A percentile compares a stretch with the other conserved stretches of the same genome.
phyloP scores from a whole-genome alignment of 1,140 invertebrate genomes.

The Drosophila nikananu region DNA sequence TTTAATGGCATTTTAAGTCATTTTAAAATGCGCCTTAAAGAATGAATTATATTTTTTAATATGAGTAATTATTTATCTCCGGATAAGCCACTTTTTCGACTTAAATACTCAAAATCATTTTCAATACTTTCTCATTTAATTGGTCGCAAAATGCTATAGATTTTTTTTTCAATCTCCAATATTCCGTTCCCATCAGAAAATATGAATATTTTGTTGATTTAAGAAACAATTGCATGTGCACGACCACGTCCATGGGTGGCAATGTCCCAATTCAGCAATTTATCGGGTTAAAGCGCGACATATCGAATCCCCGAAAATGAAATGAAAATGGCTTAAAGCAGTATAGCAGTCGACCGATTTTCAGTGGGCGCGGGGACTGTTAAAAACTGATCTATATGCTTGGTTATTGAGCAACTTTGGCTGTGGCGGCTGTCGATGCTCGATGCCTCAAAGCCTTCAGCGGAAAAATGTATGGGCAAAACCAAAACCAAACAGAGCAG shows the following conservation, averaged over 20 bases:
- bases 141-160: not conserved
- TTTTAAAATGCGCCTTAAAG: not conserved
- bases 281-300: conserved; percentile 33
- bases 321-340: conserved; percentile 25
- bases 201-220: conserved; percentile 8
- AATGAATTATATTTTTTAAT: not conserved
- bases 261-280: conserved; percentile 28
- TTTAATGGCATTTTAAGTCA: not conserved
- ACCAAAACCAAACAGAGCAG: conserved; percentile 25
- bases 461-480: conserved; percentile 59
- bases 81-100: rapidly evolving
- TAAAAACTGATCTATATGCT: conserved; percentile 75
- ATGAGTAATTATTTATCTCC: not conserved
- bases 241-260: not conserved
- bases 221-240: conserved; percentile 1
- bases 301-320: not conserved
- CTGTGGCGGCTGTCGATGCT: conserved; percentile 52
- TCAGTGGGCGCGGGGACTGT: conserved; percentile 26
- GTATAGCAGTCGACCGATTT: conserved; percentile 23
- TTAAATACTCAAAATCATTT: not conserved
- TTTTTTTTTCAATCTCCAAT: not conserved
- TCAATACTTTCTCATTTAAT: not conserved
- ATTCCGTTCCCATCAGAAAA: not conserved
- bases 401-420: conserved; percentile 70
- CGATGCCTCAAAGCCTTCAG: conserved; percentile 56